Base-by-base conservation (phyloP, 2,113 vertebrate genomes). In the Aldabrachelys gigantea region DNA sequence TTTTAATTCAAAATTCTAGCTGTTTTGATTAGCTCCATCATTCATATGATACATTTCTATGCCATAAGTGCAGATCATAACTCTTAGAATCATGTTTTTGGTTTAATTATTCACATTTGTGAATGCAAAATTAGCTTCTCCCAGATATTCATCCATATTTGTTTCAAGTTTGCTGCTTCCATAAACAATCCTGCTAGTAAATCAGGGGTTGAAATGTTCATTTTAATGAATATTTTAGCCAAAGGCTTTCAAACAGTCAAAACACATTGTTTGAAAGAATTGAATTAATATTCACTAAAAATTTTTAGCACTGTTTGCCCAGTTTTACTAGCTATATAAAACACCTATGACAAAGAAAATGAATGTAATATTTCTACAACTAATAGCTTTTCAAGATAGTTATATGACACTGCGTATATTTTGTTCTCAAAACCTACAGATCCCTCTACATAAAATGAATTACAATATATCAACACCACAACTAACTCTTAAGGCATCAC, bases 401-500 rank as follows among this genome's bases (percentile, higher is more conserved):
- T 80, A 21, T 75, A 31, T 82, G 53, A 90, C 4, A 89, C 8
- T 89, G 22, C 11, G 22, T 38, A 91, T 6, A 1, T 9, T 50
- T 84, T 84, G 24, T 89, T 91, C 89, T 87, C 21, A 29, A 82
- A 78, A 78, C 3, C 24, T 78, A 38, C 50, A 95, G 78, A 91
- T 91, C 14, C 25, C 38, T 81, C 85, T 81, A 75, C 53, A 88
- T 80, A 85, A 78, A 47, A 93, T 35, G 57, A 93, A 88, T 88
- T 89, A 75, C 10, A 38, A 25, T 81, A 1, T 72, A 85, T 47
- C 75, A 87, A 62, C 88, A 94, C 41, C n/a, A 85, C 13, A 88
- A 90, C 53, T 83, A 50, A 89, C 85, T 92, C 41, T 87, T 95
- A 85, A 88, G 80, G 91, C 65, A 89, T 82, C 80, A 96, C 31